These are phyloP conservation scores for Mayetiola destructor DNA, from an alignment of 2,888 invertebrate genomes.

Conservation along the genomic window DNA sequence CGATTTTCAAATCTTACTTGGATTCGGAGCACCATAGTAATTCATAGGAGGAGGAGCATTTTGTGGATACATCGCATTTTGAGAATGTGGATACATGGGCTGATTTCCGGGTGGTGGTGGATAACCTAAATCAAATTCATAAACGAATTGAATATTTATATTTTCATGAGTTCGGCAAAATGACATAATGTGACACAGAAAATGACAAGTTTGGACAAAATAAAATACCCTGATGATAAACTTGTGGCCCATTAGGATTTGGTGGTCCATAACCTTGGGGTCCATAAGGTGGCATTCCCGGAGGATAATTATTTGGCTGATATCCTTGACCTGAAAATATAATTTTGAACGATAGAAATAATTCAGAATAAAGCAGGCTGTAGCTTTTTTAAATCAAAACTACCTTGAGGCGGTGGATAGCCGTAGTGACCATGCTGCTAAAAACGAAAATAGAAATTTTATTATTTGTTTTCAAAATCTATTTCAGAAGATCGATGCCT, in stretches of 20 bases:
- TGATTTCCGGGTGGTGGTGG: constrained; percentile 32
- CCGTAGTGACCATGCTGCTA: constrained; percentile 15
- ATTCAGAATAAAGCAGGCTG: not conserved
- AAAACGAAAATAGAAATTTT: too few relatives aligned
- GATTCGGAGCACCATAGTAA: not conserved
- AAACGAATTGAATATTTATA: too few relatives aligned
- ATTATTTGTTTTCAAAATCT: too few relatives aligned
- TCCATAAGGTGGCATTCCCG: not conserved
- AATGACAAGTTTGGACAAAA: too few relatives aligned
- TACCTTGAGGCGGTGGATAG: constrained; percentile 32
- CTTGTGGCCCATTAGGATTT: constrained; percentile 40
- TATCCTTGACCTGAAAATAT: not conserved
- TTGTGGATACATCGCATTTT: constrained; percentile 27
- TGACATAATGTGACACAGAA: too few relatives aligned
- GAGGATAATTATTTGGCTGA: constrained; percentile 1
- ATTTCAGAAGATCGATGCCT: too few relatives aligned
- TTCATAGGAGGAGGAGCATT: constrained; percentile 17
- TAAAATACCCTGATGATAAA: constrained; percentile 35
- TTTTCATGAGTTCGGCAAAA: too few relatives aligned
- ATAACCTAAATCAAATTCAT: constrained; percentile 33
- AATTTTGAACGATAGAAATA: not conserved
- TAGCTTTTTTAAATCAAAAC: not conserved
- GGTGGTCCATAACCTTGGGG: constrained; percentile 43
- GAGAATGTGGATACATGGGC: constrained; percentile 28
- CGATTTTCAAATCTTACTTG: too few relatives aligned